A percentile compares a stretch with the other conserved stretches of the same genome.
Evolutionary conservation across 2,113 vertebrate species (phyloP).

Genomic region (Cebidichthys violaceus): DNA sequence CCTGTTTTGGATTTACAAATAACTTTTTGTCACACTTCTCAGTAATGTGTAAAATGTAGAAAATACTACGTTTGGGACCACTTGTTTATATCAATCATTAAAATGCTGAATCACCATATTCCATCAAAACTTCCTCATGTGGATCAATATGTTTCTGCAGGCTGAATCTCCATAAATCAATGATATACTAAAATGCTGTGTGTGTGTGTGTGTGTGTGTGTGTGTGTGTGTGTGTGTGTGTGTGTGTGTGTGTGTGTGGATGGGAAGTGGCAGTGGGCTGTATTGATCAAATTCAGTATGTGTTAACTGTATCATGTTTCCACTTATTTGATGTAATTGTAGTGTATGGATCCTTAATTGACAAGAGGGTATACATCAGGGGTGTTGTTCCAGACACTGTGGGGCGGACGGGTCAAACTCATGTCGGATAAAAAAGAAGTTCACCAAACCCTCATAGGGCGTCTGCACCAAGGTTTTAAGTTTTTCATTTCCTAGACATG

Average conservation of each 20-base stretch:
- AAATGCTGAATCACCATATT: slow-evolving; percentile 65
- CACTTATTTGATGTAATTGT: slow-evolving; percentile 70
- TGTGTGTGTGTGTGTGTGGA: slow-evolving; percentile 14
- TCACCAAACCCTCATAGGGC: background rate
- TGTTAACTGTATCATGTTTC: slow-evolving; percentile 65
- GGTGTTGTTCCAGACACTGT: background rate
- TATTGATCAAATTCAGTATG: slow-evolving; percentile 63
- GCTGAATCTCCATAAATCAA: slow-evolving; percentile 71
- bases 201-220: slow-evolving; percentile 12
- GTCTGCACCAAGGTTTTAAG: background rate
- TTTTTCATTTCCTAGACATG: background rate
- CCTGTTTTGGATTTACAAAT: background rate
- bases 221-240: slow-evolving; percentile 10
- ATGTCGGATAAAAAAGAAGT: background rate
- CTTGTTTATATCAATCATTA: slow-evolving; percentile 58
- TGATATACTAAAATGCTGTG: slow-evolving; percentile 55
- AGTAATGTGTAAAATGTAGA: slow-evolving; percentile 6
- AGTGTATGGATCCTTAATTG: slow-evolving; percentile 67
- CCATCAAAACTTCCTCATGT: slow-evolving; percentile 23
- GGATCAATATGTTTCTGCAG: slow-evolving; percentile 63
- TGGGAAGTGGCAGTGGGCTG: slow-evolving; percentile 14
- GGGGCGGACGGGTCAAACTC: background rate
- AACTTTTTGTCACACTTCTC: slow-evolving; percentile 1
- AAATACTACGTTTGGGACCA: slow-evolving; percentile 13
- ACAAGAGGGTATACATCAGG: slow-evolving; percentile 40